Base-by-base conservation (phyloP, 1,140 invertebrate genomes). In the Drosophila willistoni region DNA sequence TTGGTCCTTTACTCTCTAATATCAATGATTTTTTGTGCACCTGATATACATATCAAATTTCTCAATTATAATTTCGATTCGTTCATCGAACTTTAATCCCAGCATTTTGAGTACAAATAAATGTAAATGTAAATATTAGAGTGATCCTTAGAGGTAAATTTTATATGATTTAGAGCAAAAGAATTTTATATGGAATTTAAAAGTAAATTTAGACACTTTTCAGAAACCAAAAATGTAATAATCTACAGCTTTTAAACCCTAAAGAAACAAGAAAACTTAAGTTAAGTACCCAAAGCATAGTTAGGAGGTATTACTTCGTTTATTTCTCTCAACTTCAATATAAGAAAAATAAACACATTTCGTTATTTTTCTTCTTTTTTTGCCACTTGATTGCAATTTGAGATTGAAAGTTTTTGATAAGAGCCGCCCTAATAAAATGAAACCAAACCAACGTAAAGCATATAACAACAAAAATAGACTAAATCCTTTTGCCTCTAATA, bases 381-480 rank as follows among this genome's bases (percentile, higher is more conserved):
- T 39, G 36, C 3, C 36, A 13, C 4, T 39, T 13, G 36, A 10
- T 36, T 36, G 12, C 36, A 39, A n/a, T 17, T n/a, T 0, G 42
- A 44, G 44, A 12, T 39, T 5, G 12, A 39, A 39, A 39, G 36
- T 39, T 51, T 51, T 19, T 22, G 19, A 47, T 19, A 51, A 39
- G 12, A 9, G 13, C 34, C 59, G 34, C 10, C 59, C 14, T 36
- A 42, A 19, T 25, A 36, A 41, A 17, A 41, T 22, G 36, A 62
- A 62, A 41, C 22, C 36, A 19, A 41, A 22, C 29, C 29, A 29
- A 44, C 39, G 13, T 3, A 51, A 1, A 51, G 17, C 17, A 3
- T 12, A 39, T 60, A 56, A 56, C 54, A 51, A 51, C 56, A 39
- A 59, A 59, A 59, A 19, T 59, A 59, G n/a, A 59, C n/a, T 12